Base-by-base conservation (phyloP, 2,888 invertebrate species). In the Drosophila formosana region DNA sequence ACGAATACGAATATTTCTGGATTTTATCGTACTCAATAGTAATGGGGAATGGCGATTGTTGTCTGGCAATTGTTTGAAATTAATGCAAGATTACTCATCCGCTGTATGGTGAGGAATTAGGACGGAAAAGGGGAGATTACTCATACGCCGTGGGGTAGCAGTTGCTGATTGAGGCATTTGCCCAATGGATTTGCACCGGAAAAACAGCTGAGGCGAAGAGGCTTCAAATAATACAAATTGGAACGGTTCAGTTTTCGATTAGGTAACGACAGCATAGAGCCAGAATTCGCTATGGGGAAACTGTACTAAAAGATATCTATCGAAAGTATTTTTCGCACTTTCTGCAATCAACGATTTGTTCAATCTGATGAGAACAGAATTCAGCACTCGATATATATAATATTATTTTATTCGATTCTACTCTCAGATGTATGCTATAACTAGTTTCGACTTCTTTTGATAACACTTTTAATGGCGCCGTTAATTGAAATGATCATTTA, bases 11-110 rank as follows among this genome's bases (percentile, higher is more conserved):
- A 53, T 56, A 62, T 67, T 55, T 52, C 43, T 63, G 68, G 69
- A 65, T 46, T 57, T 62, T 39, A 32, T 53, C 32, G 57, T 32
- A 53, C 65, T 66, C 52, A 55, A 66, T 70, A 60, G 45, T 61
- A 26, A 45, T 56, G 43, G 32, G 46, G 34, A 57, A 37, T 37
- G 25, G 30, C 34, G 30, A 34, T 46, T 23, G 18, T 62, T 34
- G 61, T 72, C 63, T 78, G 72, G 73, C 60, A 72, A 65, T 65
- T 78, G 78, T 78, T 68, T 72, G 55, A 64, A 78, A 75, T 78
- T 50, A 69, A 75, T 69, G 64, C 49, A 43, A 50, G 41, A 75
- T 79, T 80, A 77, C 79, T 80, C 80, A 79, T 79, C 64, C 70
- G 57, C 23, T 66, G 55, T 49, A 72, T 67, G 68, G 53, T 57